Percentiles rank a stretch among this genome's conserved stretches.
These are phyloP conservation scores for Meleagris gallopavo DNA, from an alignment of 2,113 vertebrate genomes.

Conservation along the genomic window DNA sequence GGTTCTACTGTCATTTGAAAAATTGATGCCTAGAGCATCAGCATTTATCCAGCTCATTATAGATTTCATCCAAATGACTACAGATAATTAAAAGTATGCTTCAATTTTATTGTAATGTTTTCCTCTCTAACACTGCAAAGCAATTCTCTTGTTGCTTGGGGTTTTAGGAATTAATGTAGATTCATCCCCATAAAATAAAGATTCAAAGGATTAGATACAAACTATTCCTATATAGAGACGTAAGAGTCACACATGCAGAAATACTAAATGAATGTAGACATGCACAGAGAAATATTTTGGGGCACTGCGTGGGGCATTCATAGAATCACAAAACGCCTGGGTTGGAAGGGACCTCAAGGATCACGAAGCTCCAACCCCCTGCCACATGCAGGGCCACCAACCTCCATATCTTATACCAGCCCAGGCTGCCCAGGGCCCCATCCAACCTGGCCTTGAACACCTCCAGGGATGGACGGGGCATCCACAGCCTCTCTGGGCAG, in stretches of 20 bases:
- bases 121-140: not conserved
- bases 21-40: constrained; percentile 64
- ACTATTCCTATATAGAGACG: not conserved
- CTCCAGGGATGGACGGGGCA: too few relatives aligned
- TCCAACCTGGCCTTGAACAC: too few relatives aligned
- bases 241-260: not conserved
- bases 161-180: constrained; percentile 18
- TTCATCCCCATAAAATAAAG: constrained; percentile 42
- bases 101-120: constrained; percentile 62
- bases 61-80: constrained; percentile 60
- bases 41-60: constrained; percentile 69
- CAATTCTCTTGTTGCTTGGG: constrained; percentile 30
- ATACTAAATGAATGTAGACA: fast-evolving
- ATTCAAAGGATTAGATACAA: not conserved
- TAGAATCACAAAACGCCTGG: too few relatives aligned
- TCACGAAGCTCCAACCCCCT: too few relatives aligned
- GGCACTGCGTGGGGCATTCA: not conserved
- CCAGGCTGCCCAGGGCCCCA: too few relatives aligned
- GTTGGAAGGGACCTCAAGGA: too few relatives aligned
- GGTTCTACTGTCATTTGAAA: constrained; percentile 29
- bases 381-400: too few relatives aligned
- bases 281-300: not conserved
- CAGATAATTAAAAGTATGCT: constrained; percentile 70
- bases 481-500: too few relatives aligned
- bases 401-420: too few relatives aligned